Base-by-base conservation (phyloP, 64 coral and sea anemone genomes). In the Porites lutea region DNA sequence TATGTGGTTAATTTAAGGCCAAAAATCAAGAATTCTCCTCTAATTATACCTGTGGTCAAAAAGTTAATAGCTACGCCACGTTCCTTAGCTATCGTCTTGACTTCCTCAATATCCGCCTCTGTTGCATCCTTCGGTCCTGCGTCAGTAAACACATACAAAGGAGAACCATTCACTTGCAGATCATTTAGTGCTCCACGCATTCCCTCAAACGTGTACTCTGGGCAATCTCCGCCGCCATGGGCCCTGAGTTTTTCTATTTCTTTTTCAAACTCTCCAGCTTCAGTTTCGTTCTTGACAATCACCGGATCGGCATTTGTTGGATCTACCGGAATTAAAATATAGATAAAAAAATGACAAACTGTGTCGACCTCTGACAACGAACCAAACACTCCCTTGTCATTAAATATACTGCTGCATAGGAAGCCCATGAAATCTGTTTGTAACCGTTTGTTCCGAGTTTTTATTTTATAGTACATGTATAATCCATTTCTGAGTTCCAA, bases 101-200 rank as follows among this genome's bases (percentile, higher is more conserved):
- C 68, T 2, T 76, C 73, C 0, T 78, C 92, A 2, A 91, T 89
- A 37, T 78, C 82, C 3, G 72, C 77, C 51, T 86, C 71, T 22
- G 81, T 51, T 2, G 87, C 91, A 65, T 96, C 96, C 59, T 98
- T 98, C 49, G 96, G 88, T 50, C 72, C 79, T 13, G 91, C 92
- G n/a, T 98, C 96, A 2, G 96, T 98, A 59, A 98, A 98, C 62
- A 98, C 92, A 53, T 98, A 98, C 89, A 98, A 84, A 0, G 93
- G 89, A 20, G 96, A 98, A 2, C 92, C 96, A 54, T 10, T 78
- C 13, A 60, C 77, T 11, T 92, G 85, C 21, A 75, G 70, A 2
- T 89, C 64, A 14, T 86, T 86, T 13, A 98, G n/a, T 13, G 96
- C 92, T 37, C 92, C 87, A 11, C 92, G 46, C 75, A 98, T 98